phyloP scores from a whole-genome alignment of 1,140 invertebrate genomes.

The Ips typographus region DNA sequence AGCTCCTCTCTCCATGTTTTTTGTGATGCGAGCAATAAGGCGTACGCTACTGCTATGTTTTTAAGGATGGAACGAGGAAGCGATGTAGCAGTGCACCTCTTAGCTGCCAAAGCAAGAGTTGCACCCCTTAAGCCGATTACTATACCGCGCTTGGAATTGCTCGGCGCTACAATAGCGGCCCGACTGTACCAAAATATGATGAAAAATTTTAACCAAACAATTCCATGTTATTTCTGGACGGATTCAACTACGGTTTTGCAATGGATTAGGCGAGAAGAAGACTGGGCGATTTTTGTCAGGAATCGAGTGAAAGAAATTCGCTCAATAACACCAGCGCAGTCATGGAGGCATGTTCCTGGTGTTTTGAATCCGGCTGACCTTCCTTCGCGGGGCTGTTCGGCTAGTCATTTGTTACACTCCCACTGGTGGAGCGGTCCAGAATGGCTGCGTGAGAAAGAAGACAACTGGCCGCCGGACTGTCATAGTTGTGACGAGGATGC shows the following conservation, averaged over 20 bases:
- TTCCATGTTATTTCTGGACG: constrained; percentile 40
- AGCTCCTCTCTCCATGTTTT: constrained; percentile 39
- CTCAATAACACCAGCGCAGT: constrained; percentile 21
- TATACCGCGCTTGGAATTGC: constrained; percentile 43
- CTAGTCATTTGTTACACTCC: constrained; percentile 45
- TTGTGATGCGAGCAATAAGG: constrained; percentile 44
- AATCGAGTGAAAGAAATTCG: constrained; percentile 52
- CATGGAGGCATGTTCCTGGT: constrained; percentile 51
- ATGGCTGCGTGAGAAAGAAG: constrained; percentile 12
- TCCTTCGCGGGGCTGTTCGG: constrained; percentile 49
- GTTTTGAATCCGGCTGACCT: constrained; percentile 52
- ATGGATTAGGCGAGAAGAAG: constrained; percentile 46
- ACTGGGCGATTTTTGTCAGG: constrained; percentile 51
- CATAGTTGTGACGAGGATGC: constrained; percentile 25
- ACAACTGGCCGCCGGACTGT: constrained; percentile 4
- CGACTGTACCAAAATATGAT: constrained; percentile 14
- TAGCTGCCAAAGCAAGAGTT: constrained; percentile 42
- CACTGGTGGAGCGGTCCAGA: constrained; percentile 51
- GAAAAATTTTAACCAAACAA: constrained; percentile 2
- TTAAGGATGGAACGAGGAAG: constrained; percentile 21
- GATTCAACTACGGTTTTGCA: constrained; percentile 49
- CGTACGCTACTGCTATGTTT: constrained; percentile 42
- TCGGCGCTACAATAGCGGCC: constrained; percentile 30
- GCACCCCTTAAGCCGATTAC: constrained; percentile 40
- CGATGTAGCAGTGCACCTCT: constrained; percentile 25